phyloP scores from a whole-genome alignment of 1,140 invertebrate species.

The Drosophila lini region DNA sequence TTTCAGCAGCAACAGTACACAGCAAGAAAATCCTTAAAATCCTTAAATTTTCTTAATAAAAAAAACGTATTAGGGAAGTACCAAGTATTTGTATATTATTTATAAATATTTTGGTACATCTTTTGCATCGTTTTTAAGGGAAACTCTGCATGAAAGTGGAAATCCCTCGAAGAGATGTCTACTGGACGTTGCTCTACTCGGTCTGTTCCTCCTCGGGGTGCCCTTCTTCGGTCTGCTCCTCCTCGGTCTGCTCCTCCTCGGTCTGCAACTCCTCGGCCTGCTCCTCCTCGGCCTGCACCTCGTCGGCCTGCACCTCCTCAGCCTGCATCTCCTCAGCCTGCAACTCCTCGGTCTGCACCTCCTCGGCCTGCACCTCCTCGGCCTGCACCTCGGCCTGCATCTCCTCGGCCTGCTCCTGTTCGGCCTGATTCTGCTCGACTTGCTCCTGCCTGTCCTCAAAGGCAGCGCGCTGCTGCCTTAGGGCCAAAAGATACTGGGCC shows the following conservation, averaged over 20 bases:
- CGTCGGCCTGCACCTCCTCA: not conserved
- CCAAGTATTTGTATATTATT: not conserved
- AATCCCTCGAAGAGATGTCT: not conserved
- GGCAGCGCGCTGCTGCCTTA: fast-evolving
- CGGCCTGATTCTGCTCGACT: not conserved
- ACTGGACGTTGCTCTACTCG: not conserved
- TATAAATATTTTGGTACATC: not conserved
- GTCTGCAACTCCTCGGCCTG: too few relatives aligned
- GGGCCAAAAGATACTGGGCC: too few relatives aligned
- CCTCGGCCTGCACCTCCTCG: not conserved
- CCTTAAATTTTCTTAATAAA: not conserved
- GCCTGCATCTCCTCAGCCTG: not conserved
- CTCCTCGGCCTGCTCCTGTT: too few relatives aligned
- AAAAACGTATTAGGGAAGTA: not conserved
- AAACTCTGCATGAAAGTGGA: too few relatives aligned
- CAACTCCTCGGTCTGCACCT: not conserved
- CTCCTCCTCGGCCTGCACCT: too few relatives aligned
- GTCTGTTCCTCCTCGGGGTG: not conserved
- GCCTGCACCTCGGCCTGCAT: not conserved
- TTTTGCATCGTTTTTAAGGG: not conserved
- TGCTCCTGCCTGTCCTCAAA: not conserved
- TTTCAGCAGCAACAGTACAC: not conserved
- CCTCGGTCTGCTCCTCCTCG: not conserved
- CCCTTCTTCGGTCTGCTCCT: not conserved
- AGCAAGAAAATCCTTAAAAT: constrained; percentile 17